Conservation (phyloP, 2,113 vertebrate species). For the Silurus meridionalis region DNA sequence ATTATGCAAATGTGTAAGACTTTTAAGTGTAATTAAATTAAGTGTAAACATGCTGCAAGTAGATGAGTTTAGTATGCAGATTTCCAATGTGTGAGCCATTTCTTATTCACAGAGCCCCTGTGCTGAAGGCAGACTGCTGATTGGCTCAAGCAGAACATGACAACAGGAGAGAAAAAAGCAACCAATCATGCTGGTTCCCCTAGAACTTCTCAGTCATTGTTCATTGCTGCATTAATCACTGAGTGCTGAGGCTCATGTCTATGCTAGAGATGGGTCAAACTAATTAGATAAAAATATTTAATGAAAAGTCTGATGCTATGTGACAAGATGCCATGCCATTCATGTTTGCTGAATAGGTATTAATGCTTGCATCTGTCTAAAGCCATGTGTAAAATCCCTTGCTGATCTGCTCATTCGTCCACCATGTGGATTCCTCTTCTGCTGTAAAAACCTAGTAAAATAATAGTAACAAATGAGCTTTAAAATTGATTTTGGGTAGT, state of each 20-base stretch:
- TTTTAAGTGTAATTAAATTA: neutral
- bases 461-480: neutral
- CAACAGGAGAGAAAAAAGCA: conserved; percentile 33
- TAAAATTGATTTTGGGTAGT: neutral
- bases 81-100: conserved; percentile 19
- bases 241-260: neutral
- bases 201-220: neutral
- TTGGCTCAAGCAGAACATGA: conserved; percentile 27
- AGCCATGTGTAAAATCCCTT: neutral
- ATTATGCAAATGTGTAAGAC: neutral
- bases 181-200: conserved; percentile 23
- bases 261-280: neutral
- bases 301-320: neutral
- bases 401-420: neutral
- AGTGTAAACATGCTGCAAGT: neutral
- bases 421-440: neutral
- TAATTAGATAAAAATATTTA: neutral
- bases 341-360: neutral
- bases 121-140: conserved; percentile 1
- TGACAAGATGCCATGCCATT: neutral
- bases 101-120: conserved; percentile 8
- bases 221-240: neutral
- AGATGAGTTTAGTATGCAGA: neutral
- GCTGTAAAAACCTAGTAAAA: neutral
- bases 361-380: neutral